A percentile compares a stretch with the other conserved stretches of the same genome.
These are phyloP conservation scores for Chionis minor DNA, from an alignment of 2,113 vertebrate genomes.

Conservation along the genomic window DNA sequence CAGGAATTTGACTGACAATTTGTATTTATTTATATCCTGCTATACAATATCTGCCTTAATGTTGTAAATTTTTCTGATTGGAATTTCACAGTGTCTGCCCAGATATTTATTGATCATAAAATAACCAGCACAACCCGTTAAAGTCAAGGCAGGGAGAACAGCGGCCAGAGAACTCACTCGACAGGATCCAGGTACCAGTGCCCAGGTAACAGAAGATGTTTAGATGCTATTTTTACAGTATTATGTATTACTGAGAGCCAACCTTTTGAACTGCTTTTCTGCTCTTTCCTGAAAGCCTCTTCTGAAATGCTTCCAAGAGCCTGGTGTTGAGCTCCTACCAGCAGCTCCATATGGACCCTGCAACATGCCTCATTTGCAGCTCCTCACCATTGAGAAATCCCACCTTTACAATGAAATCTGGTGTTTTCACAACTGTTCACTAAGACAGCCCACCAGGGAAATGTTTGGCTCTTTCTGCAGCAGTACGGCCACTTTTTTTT, in stretches of 20 bases:
- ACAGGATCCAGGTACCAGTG: background rate
- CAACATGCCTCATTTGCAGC: slow-evolving; percentile 45
- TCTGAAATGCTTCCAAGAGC: slow-evolving; percentile 26
- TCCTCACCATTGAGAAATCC: slow-evolving; percentile 34
- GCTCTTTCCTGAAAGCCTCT: background rate
- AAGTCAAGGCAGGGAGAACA: background rate
- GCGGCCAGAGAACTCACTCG: background rate
- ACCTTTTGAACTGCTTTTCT: slow-evolving; percentile 7
- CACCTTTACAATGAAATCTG: slow-evolving; percentile 52
- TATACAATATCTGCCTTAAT: slow-evolving; percentile 69
- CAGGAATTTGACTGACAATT: slow-evolving; percentile 76
- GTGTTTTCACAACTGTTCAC: slow-evolving; percentile 57
- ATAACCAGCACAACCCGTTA: slow-evolving; percentile 2
- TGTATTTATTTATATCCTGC: slow-evolving; percentile 74
- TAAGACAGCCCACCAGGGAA: background rate
- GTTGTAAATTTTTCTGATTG: slow-evolving; percentile 75
- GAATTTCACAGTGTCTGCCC: slow-evolving; percentile 71
- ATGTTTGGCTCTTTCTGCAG: slow-evolving; percentile 32
- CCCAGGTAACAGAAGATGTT: slow-evolving; percentile 20
- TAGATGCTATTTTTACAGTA: slow-evolving; percentile 7
- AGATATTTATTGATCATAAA: slow-evolving; percentile 69
- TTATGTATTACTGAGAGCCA: slow-evolving; percentile 3
- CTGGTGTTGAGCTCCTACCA: slow-evolving; percentile 36
- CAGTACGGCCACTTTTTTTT: background rate
- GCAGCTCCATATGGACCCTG: slow-evolving; percentile 40